Conservation (phyloP, 1,140 invertebrate genomes). For the Pissodes strobi region DNA sequence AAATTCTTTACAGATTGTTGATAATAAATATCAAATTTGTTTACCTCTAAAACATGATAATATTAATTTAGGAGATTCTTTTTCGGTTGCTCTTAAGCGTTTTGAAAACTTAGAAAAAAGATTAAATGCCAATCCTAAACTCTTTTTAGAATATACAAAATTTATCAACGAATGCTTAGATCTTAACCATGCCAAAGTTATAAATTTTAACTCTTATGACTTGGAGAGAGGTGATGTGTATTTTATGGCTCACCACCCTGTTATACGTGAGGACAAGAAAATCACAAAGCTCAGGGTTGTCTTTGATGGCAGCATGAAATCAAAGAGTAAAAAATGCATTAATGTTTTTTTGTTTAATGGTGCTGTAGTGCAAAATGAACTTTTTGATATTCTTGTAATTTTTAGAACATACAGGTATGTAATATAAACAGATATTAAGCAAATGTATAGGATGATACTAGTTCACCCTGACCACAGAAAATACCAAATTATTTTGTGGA, state of each 20-base stretch:
- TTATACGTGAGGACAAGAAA: constrained; percentile 35
- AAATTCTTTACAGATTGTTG: not conserved
- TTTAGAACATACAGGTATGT: constrained; percentile 51
- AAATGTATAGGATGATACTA: constrained; percentile 56
- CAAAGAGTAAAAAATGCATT: constrained; percentile 44
- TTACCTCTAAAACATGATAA: constrained; percentile 10
- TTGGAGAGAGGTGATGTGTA: not conserved
- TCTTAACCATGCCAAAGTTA: constrained; percentile 34
- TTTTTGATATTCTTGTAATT: constrained; percentile 50
- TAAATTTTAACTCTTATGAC: constrained; percentile 23
- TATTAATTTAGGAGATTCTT: constrained; percentile 27
- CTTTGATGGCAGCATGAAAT: no score
- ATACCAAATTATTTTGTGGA: constrained; percentile 57
- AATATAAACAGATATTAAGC: constrained; percentile 50
- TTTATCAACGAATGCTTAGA: constrained; percentile 42
- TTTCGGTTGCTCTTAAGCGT: constrained; percentile 9
- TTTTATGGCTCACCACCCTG: constrained; percentile 47
- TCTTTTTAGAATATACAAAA: constrained; percentile 13
- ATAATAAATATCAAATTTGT: not conserved
- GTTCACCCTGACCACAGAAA: constrained; percentile 48
- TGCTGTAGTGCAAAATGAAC: no score
- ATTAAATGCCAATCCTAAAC: constrained; percentile 1
- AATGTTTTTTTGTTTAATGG: constrained; percentile 53
- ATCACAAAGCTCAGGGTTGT: no score
- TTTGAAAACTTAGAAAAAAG: constrained; percentile 29